phyloP scores from a whole-genome alignment of 1,140 invertebrate genomes.

The Lethocerus indicus region DNA sequence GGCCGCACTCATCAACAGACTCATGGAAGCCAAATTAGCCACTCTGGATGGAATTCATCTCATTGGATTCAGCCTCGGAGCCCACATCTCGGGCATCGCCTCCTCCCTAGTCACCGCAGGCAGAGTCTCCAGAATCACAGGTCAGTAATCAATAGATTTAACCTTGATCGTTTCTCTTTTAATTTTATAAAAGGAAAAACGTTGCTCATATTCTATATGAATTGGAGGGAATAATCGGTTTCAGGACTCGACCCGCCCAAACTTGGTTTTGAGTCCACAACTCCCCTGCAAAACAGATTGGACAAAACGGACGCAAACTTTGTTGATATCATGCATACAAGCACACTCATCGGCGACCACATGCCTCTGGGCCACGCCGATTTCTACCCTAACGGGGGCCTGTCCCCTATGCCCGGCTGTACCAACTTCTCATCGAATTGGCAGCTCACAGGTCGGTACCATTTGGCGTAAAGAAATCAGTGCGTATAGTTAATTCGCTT shows the following conservation, averaged over 20 bases:
- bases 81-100: slow-evolving; percentile 60
- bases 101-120: slow-evolving; percentile 40
- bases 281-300: slow-evolving; percentile 22
- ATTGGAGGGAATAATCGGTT: too few species aligned
- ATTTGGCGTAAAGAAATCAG: not conserved
- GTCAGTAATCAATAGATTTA: too few species aligned
- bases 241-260: slow-evolving; percentile 22
- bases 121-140: slow-evolving; percentile 41
- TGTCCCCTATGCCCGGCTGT: slow-evolving; percentile 43
- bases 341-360: slow-evolving; percentile 32
- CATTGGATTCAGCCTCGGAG: slow-evolving; percentile 69
- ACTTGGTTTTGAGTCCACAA: slow-evolving; percentile 20
- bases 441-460: too few species aligned
- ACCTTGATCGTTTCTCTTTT: too few species aligned
- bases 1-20: not conserved
- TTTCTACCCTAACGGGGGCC: slow-evolving; percentile 42
- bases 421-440: not conserved
- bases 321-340: slow-evolving; percentile 41
- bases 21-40: not conserved
- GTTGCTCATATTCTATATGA: too few species aligned
- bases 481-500: too few species aligned
- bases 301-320: slow-evolving; percentile 29
- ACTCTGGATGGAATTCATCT: slow-evolving; percentile 39
- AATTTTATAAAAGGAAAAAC: too few species aligned
- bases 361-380: slow-evolving; percentile 35